These are phyloP conservation scores for Eristalis intricaria DNA, from an alignment of 2,888 invertebrate species.

Conservation along the genomic window DNA sequence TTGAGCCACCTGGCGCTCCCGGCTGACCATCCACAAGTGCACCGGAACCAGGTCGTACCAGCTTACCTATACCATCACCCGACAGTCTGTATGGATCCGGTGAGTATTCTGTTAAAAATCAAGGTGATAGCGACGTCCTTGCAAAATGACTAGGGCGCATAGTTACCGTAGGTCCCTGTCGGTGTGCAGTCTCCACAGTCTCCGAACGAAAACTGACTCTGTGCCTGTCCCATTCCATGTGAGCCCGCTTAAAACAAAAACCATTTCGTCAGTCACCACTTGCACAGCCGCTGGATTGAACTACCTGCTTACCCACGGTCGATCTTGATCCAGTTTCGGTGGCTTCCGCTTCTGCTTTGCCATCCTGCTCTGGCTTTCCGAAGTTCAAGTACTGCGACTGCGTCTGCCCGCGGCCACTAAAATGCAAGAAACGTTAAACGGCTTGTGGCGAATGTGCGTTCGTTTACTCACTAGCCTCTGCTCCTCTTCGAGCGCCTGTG, in stretches of 20 bases:
- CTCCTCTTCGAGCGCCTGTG: conserved; percentile 77
- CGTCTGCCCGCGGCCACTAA: conserved; percentile 86
- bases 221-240: conserved; percentile 94
- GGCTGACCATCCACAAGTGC: conserved; percentile 3
- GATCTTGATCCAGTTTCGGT: conserved; percentile 82
- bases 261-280: not conserved
- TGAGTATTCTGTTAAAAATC: conserved; percentile 72
- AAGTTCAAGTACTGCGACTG: conserved; percentile 92
- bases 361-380: conserved; percentile 84
- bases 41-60: conserved; percentile 34
- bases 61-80: conserved; percentile 57
- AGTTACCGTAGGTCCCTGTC: conserved; percentile 72
- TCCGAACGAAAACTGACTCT: conserved; percentile 88
- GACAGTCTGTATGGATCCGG: conserved; percentile 74
- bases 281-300: not conserved
- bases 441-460: not conserved
- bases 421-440: not conserved
- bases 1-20: conserved; percentile 38
- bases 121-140: not conserved
- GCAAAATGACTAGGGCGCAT: too few relatives aligned
- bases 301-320: conserved; percentile 78
- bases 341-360: conserved; percentile 92
- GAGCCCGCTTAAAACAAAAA: conserved; percentile 85
- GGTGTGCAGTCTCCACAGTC: conserved; percentile 72
- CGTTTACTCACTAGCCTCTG: conserved; percentile 78